These are phyloP conservation scores for Tetranychus truncatus DNA, from an alignment of 2,888 invertebrate genomes.

Conservation along the genomic window DNA sequence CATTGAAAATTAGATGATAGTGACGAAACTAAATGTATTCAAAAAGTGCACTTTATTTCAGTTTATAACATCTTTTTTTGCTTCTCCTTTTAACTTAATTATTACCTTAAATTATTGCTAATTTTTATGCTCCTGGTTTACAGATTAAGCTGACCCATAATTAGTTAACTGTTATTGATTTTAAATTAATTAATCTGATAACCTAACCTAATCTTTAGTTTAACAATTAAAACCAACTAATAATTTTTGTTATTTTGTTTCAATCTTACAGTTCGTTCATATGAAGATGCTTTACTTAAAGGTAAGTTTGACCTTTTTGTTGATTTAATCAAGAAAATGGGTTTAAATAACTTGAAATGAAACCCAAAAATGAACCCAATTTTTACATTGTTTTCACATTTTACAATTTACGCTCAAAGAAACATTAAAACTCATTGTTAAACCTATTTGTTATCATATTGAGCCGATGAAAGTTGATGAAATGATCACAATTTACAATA, in stretches of 20 bases:
- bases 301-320: slow-evolving; percentile 4
- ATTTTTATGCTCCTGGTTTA: not conserved
- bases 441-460: no score
- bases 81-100: not conserved
- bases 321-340: no score
- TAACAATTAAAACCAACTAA: not conserved
- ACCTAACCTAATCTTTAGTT: not conserved
- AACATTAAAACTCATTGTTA: no score
- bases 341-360: no score
- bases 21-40: no score
- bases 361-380: no score
- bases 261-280: slow-evolving; percentile 12
- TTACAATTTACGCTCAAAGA: no score
- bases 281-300: slow-evolving; percentile 13
- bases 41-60: no score
- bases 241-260: not conserved
- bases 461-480: no score
- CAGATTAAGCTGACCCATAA: not conserved
- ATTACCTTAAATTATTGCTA: not conserved
- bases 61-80: not conserved
- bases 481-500: no score
- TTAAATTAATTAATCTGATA: not conserved
- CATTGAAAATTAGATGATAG: no score
- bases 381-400: no score
- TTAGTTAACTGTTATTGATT: not conserved